These are phyloP conservation scores for Gasterosteus nipponicus DNA, from an alignment of 2,113 vertebrate genomes.

Conservation along the genomic window DNA sequence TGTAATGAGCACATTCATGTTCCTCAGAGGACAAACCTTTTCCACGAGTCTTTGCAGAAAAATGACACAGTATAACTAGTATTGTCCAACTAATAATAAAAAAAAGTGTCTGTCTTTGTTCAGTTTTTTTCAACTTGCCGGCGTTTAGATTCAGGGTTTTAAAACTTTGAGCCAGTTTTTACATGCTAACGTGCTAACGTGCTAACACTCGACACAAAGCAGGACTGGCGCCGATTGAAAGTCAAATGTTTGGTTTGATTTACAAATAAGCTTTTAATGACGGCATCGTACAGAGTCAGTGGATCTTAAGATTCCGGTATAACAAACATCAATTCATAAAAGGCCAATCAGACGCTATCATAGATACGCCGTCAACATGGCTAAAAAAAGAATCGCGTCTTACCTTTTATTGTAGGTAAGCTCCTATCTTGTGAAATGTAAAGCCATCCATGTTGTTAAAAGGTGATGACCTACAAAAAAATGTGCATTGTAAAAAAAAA, in stretches of 20 bases:
- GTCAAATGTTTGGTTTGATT: too few species aligned
- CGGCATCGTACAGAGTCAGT: background rate
- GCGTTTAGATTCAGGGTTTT: background rate
- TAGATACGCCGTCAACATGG: too few species aligned
- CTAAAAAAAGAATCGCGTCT: background rate
- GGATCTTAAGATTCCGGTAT: background rate
- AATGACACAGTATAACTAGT: background rate
- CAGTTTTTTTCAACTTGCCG: background rate
- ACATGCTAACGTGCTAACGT: background rate
- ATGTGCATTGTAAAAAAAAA: too few species aligned
- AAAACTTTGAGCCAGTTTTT: background rate
- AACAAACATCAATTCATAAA: background rate
- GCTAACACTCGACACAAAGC: background rate
- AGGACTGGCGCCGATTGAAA: background rate
- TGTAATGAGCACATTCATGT: background rate
- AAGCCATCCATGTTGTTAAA: background rate
- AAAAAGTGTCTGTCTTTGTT: background rate
- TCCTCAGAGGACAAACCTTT: background rate
- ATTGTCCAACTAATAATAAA: background rate
- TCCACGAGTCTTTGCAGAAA: background rate
- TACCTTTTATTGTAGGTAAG: background rate
- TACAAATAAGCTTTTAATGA: background rate
- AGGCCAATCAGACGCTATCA: too few species aligned
- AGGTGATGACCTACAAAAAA: background rate
- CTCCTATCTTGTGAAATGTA: background rate